phyloP scores from a whole-genome alignment of 2,797 vertebrate species.

The Euthynnus affinis region DNA sequence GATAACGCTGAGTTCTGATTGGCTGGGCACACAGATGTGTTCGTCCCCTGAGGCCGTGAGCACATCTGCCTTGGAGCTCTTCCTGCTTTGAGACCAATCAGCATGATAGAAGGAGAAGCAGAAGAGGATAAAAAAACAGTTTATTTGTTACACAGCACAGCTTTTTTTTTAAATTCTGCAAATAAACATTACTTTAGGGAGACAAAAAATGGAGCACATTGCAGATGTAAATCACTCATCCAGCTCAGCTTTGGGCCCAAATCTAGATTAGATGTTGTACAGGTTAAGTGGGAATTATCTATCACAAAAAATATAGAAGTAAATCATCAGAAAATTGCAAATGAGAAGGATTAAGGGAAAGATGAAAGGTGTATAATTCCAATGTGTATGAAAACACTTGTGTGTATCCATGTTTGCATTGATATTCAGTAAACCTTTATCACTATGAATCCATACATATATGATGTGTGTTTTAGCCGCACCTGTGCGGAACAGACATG shows the following conservation, averaged over 20 bases:
- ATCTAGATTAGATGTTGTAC: too few species aligned
- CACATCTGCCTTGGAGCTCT: slow-evolving; percentile 88
- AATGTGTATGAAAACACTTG: slow-evolving; percentile 8
- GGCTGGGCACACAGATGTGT: slow-evolving; percentile 85
- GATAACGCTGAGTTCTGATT: slow-evolving; percentile 90
- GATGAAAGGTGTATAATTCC: too few species aligned
- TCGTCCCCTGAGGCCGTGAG: slow-evolving; percentile 65
- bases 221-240: background rate
- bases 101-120: background rate
- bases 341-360: too few species aligned
- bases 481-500: slow-evolving; percentile 68
- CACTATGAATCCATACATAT: background rate
- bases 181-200: background rate
- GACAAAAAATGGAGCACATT: background rate
- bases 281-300: background rate
- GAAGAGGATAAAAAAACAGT: background rate
- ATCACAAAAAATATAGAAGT: background rate
- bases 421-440: background rate
- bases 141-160: background rate
- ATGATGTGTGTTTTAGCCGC: background rate
- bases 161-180: background rate
- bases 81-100: slow-evolving; percentile 79
- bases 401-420: background rate
- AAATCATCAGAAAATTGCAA: background rate
- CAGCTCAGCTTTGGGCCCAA: too few species aligned